Conservation (phyloP, 2,888 invertebrate species). For the Aradus depressus region DNA sequence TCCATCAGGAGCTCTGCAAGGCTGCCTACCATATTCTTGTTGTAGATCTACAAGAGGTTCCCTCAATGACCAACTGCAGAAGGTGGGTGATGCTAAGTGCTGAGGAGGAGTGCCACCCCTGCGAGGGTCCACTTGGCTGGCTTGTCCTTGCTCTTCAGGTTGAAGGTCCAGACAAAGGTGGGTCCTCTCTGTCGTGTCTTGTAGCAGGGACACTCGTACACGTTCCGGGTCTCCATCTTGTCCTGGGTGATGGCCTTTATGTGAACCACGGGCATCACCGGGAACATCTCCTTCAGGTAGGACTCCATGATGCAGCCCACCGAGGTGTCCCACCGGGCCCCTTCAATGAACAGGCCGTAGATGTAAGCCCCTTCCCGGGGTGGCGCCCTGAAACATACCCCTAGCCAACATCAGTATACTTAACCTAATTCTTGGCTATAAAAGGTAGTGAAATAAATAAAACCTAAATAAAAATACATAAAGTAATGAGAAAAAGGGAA, state of each 20-base stretch:
- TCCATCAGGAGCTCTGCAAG: too few relatives aligned
- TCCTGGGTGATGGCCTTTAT: slow-evolving; percentile 78
- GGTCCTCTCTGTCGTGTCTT: slow-evolving; percentile 80
- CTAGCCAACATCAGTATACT: background rate
- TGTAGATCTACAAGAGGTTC: too few relatives aligned
- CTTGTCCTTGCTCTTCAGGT: slow-evolving; percentile 77
- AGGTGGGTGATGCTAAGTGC: too few relatives aligned
- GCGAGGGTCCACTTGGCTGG: slow-evolving; percentile 86
- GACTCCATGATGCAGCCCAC: slow-evolving; percentile 72
- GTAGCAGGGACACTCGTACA: slow-evolving; percentile 89
- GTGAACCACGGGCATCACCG: slow-evolving; percentile 80
- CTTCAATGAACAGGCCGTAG: slow-evolving; percentile 83
- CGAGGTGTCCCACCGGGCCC: slow-evolving; percentile 81
- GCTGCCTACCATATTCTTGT: too few relatives aligned
- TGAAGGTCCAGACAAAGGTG: slow-evolving; percentile 93
- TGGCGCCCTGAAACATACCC: slow-evolving; percentile 46
- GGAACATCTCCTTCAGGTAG: slow-evolving; percentile 77
- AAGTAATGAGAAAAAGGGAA: background rate
- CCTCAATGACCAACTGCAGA: too few relatives aligned
- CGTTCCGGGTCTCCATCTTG: slow-evolving; percentile 74
- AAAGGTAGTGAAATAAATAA: background rate
- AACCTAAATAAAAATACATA: background rate
- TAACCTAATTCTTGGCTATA: background rate
- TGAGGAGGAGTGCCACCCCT: slow-evolving; percentile 81
- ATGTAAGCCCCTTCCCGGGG: slow-evolving; percentile 88